Evolutionary conservation across 2,113 vertebrate species (phyloP), one percentile per base, ranked within the genome.

Genomic region (Nycticryphes semicollaris): DNA sequence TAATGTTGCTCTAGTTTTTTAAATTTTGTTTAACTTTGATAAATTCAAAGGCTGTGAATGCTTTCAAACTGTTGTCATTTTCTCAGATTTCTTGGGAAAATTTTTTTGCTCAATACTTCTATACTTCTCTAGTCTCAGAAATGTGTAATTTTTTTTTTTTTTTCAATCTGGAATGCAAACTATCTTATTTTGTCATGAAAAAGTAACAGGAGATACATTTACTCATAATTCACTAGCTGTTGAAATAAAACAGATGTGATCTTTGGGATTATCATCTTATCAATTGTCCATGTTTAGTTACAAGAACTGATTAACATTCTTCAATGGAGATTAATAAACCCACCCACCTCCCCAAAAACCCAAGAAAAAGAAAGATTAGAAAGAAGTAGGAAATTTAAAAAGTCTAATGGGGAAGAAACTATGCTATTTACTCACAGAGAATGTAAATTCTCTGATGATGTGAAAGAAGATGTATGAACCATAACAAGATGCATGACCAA

Each of bases 211-310:
- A 69, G 50, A 57, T 57, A 6, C 43, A 84, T 9, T 43, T 72
- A 54, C 63, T 87, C 14, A 14, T 37, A 63, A 85, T 76, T 94
- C 66, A 95, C 16, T 85, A 91, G 64, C 37, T 93, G 33, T 77
- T 72, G 57, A 87, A 89, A 77, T 37, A 77, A 20, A 80, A 84
- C 28, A 62, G 16, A 60, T 43, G 51, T 41, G 23, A 79, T 85
- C 48, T 75, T 56, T 91, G 63, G 60, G 59, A 39, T 6, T 82
- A 73, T 77, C 48, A 53, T 79, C 45, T 94, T 85, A 87, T 89
- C 75, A 89, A 22, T 59, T 54, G 41, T 21, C 50, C 8, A 18
- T 81, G 21, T 15, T 84, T 70, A 14, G 9, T 50, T 86, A 62
- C 28, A 84, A 74, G 37, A 63, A 69, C 37, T 70, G 21, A 12